Evolutionary conservation across 1,140 invertebrate species (phyloP).

Genomic region (Drosophila pectinifera): DNA sequence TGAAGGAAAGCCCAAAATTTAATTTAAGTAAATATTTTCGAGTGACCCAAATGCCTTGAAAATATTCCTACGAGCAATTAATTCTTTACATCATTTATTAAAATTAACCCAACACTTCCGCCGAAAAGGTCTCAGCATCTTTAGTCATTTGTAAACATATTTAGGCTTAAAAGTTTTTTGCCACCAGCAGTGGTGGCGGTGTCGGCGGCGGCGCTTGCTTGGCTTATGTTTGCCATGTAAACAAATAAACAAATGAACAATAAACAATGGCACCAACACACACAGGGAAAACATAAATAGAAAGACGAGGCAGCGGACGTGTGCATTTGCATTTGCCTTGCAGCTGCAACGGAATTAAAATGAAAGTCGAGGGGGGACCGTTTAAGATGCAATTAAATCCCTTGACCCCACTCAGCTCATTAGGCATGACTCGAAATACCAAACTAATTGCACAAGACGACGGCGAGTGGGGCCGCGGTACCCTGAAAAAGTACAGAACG

Average conservation of each 20-base stretch:
- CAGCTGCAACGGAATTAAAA: conserved; percentile 40
- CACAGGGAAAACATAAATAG: conserved; percentile 40
- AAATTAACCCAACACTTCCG: conserved; percentile 26
- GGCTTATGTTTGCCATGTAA: conserved; percentile 69
- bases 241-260: conserved; percentile 76
- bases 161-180: conserved; percentile 46
- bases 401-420: conserved; percentile 51
- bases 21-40: conserved; percentile 6
- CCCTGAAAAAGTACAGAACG: conserved; percentile 26
- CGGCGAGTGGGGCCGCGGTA: neutral
- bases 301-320: conserved; percentile 28
- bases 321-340: conserved; percentile 41
- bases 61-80: conserved; percentile 18
- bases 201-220: conserved; percentile 68
- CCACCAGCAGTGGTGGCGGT: conserved; percentile 45
- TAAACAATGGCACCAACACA: conserved; percentile 27
- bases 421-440: conserved; percentile 40
- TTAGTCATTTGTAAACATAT: conserved; percentile 34
- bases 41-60: neutral
- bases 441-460: conserved; percentile 51
- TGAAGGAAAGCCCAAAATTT: neutral
- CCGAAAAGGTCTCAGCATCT: conserved; percentile 18
- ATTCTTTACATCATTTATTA: conserved; percentile 28
- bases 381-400: conserved; percentile 70
- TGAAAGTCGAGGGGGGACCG: conserved; percentile 35